Base-by-base conservation (phyloP, 2,113 vertebrate genomes). In the Chiloscyllium plagiosum region DNA sequence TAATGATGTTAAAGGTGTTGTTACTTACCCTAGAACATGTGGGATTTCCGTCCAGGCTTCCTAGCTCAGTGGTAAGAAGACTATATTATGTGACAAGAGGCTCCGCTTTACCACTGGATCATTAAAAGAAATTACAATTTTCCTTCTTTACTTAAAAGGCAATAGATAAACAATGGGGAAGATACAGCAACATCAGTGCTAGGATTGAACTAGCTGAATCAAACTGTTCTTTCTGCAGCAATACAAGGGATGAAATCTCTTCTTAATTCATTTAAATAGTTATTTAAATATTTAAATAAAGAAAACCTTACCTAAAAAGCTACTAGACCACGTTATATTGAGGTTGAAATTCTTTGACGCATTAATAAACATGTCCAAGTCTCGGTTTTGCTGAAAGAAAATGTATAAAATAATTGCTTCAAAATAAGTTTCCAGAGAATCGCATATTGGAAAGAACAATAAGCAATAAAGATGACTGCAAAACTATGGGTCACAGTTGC, bases 281-380 rank as follows among this genome's bases (percentile, higher is more conserved):
- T 17, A 6, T 66, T 22, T 19, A n/a, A n/a, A n/a, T n/a, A n/a
- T n/a, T n/a, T n/a, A n/a, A n/a, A n/a, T n/a, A n/a, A n/a, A n/a
- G n/a, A n/a, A n/a, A 89, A 50, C 86, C 96, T 98, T 97, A 99
- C 99, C 99, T 96, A 98, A 98, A 97, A 99, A 99, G 96, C 99
- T 99, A 0, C 99, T 98, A 0, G 99, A 98, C 99, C 99, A 99
- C 47, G 99, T 99, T 42, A 99, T 99, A 96, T 99, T 99, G 96
- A 99, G 98, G 97, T 99, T 99, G 97, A 99, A 99, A 97, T 99
- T 99, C 97, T 99, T 99, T 2, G 99, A 99, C 70, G 99, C 99
- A 29, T 99, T 99, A 97, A 99, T 99, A 96, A 99, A 99, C 98
- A 99, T 99, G 97, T 99, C 99, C 72, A 99, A 97, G 96, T 99